Conservation (phyloP, 92 coral and sea anemone species). For the Metridium senile region DNA sequence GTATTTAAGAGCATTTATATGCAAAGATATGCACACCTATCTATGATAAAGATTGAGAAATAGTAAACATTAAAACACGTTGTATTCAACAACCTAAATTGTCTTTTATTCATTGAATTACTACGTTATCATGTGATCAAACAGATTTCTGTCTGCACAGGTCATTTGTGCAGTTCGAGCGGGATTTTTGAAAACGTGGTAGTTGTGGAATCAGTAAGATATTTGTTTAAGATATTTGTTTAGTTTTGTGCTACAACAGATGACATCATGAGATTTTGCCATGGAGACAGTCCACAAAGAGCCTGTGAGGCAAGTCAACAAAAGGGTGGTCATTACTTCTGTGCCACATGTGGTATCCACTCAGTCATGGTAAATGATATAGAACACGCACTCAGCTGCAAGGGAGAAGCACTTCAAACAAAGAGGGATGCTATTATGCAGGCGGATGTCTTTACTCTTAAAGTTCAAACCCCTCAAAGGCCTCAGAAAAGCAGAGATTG, state of each 20-base stretch:
- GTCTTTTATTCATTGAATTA: neutral
- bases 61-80: neutral
- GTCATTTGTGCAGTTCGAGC: constrained; percentile 23
- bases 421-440: constrained; percentile 18
- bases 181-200: constrained; percentile 35
- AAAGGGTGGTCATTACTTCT: constrained; percentile 44
- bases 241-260: neutral
- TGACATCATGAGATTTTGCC: constrained; percentile 30
- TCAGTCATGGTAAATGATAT: constrained; percentile 28
- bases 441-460: neutral
- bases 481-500: constrained; percentile 35
- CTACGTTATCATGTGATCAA: constrained; percentile 12
- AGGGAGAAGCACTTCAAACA: constrained; percentile 21
- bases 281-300: constrained; percentile 54
- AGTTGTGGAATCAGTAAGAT: constrained; percentile 31
- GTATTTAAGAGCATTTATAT: neutral
- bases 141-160: constrained; percentile 18
- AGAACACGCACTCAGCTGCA: constrained; percentile 34
- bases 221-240: too few species aligned
- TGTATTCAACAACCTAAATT: neutral
- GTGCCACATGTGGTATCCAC: constrained; percentile 36
- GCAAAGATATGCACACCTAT: neutral
- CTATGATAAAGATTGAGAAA: neutral
- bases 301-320: constrained; percentile 45
- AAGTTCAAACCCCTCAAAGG: constrained; percentile 35